Percentiles rank a stretch among this genome's conserved stretches.
Evolutionary conservation across 1,140 invertebrate species (phyloP).

Genomic region (Monomorium pharaonis): DNA sequence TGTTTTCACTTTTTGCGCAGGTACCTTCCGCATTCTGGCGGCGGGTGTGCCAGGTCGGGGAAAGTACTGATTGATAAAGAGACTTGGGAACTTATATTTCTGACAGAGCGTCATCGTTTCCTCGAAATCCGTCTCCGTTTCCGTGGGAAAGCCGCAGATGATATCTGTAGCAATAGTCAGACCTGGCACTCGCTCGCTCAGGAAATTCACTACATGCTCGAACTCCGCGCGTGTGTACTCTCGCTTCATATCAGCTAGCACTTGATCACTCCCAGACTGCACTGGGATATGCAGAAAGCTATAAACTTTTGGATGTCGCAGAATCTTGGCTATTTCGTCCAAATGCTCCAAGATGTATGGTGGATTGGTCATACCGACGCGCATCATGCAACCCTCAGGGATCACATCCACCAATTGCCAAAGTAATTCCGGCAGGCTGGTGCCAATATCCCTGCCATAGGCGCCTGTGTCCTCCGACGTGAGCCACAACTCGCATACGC

Average conservation of each 20-base stretch:
- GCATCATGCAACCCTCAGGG: constrained; percentile 94
- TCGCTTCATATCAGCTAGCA: constrained; percentile 97
- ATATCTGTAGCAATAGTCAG: constrained; percentile 99
- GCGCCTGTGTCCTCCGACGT: constrained; percentile 99
- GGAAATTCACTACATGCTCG: constrained; percentile 94
- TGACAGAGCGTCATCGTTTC: constrained; percentile 94
- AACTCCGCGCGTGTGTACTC: constrained; percentile 97
- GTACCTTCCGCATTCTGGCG: constrained; percentile 93
- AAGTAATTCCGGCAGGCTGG: constrained; percentile 94
- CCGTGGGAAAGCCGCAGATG: constrained; percentile 99
- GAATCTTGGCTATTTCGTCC: constrained; percentile 95
- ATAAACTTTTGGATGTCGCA: constrained; percentile 96
- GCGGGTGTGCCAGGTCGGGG: constrained; percentile 98
- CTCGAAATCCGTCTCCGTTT: constrained; percentile 96
- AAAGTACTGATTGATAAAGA: constrained; percentile 99
- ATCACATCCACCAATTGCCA: constrained; percentile 95
- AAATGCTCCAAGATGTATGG: constrained; percentile 98
- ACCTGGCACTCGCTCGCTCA: constrained; percentile 91
- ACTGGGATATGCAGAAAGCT: constrained; percentile 98
- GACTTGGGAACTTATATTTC: constrained; percentile 96
- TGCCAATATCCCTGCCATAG: constrained; percentile 97
- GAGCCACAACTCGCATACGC: constrained; percentile 98
- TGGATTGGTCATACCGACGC: constrained; percentile 99
- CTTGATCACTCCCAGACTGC: constrained; percentile 97
- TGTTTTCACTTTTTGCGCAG: constrained; percentile 94